phyloP scores from a whole-genome alignment of 2,113 vertebrate genomes.

The Terrapene triunguis region DNA sequence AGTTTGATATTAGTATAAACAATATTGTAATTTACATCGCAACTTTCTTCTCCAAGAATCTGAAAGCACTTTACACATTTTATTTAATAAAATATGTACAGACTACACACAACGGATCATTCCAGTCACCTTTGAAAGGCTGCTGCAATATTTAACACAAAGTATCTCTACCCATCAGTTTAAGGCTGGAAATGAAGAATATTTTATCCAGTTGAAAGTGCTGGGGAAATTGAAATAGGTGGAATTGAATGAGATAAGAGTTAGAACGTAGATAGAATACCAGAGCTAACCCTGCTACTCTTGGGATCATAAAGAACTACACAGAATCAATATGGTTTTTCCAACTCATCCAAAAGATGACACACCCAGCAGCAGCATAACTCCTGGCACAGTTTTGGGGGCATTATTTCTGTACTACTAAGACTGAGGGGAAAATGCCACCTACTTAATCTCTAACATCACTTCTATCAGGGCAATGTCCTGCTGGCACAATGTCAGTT shows the following conservation, averaged over 20 bases:
- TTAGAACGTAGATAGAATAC: not conserved
- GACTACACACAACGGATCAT: not conserved
- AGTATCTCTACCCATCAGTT: not conserved
- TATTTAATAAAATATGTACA: fast-evolving
- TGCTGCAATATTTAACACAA: not conserved
- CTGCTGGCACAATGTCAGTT: not conserved
- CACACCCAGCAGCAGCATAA: not conserved
- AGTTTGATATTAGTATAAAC: not conserved
- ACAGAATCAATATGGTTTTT: not conserved
- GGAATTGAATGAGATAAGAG: not conserved
- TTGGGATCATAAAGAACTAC: fast-evolving
- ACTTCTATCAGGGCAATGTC: not conserved
- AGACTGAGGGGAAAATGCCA: not conserved
- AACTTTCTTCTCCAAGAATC: not conserved
- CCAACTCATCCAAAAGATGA: fast-evolving
- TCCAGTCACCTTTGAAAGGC: not conserved
- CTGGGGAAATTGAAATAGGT: not conserved
- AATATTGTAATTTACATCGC: not conserved
- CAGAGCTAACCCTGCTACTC: not conserved
- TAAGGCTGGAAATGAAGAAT: not conserved
- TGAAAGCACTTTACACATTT: fast-evolving
- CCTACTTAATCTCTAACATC: fast-evolving
- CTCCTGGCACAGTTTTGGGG: fast-evolving
- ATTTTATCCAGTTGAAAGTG: not conserved
- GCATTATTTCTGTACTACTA: not conserved